Conservation (phyloP, 2,797 vertebrate genomes). For the Scleropages formosus region DNA sequence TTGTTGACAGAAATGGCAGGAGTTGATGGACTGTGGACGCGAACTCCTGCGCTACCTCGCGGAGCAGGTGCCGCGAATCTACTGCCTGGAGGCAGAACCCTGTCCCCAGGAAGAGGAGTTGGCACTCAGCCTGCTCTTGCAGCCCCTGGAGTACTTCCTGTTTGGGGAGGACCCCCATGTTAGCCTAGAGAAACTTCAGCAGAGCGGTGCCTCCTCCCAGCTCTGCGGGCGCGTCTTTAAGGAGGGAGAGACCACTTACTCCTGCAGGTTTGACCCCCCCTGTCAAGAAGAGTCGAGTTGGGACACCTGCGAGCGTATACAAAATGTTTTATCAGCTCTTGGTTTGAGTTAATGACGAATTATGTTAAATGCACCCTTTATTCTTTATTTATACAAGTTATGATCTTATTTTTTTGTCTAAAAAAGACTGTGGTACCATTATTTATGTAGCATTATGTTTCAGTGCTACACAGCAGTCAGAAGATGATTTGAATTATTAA, state of each 20-base stretch:
- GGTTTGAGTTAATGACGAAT: no score
- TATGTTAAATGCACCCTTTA: no score
- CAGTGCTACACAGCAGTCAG: constrained; percentile 2
- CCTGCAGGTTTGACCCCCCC: constrained; percentile 84
- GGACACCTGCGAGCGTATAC: no score
- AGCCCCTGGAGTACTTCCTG: constrained; percentile 84
- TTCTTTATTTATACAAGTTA: neutral
- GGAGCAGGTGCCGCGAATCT: constrained; percentile 84
- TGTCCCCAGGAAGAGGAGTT: constrained; percentile 79
- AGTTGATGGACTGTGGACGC: constrained; percentile 72
- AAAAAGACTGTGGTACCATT: neutral
- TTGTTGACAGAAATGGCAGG: constrained; percentile 79
- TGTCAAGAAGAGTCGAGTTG: no score
- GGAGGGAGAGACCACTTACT: constrained; percentile 96
- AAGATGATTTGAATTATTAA: constrained; percentile 38
- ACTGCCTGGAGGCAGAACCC: constrained; percentile 74
- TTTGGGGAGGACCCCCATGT: constrained; percentile 85
- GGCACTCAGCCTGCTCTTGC: constrained; percentile 71
- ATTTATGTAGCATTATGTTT: constrained; percentile 20
- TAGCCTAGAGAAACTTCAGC: constrained; percentile 85
- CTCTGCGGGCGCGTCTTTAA: constrained; percentile 96
- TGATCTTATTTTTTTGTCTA: neutral
- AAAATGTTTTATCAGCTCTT: no score
- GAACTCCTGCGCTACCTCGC: constrained; percentile 79
- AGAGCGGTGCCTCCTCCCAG: constrained; percentile 77